Conservation (phyloP, 1,140 invertebrate genomes). For the Diorhabda sublineata region DNA sequence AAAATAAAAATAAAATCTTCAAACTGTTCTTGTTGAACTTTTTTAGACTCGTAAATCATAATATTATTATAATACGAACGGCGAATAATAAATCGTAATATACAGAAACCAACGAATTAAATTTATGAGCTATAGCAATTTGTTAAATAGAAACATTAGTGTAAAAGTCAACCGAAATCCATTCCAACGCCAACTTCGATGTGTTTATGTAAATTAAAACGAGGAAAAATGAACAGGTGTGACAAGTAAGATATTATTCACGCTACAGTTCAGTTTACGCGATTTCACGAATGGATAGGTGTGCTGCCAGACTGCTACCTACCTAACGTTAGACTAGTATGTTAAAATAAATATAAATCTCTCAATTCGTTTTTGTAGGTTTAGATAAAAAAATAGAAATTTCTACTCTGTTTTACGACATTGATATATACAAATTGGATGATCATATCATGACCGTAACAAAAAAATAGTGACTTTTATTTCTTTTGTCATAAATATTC, state of each 20-base stretch:
- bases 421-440: conserved; percentile 3
- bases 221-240: conserved; percentile 17
- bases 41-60: too few relatives aligned
- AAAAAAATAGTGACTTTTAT: too few relatives aligned
- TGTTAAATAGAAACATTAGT: conserved; percentile 11
- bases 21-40: too few relatives aligned
- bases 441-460: too few relatives aligned
- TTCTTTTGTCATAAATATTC: too few relatives aligned
- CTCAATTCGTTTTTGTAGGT: background rate
- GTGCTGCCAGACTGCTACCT: background rate
- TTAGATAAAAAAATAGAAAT: background rate
- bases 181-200: conserved; percentile 5
- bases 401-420: background rate
- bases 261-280: conserved; percentile 13
- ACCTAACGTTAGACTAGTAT: background rate
- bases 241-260: conserved; percentile 20
- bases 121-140: background rate
- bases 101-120: background rate
- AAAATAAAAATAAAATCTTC: too few relatives aligned
- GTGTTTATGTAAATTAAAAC: conserved; percentile 16
- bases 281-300: conserved; percentile 6
- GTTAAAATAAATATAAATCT: background rate
- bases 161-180: conserved; percentile 12
- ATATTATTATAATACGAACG: background rate
- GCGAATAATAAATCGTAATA: background rate